A percentile compares a stretch with the other conserved stretches of the same genome.
Conservation (phyloP, 1,140 invertebrate genomes). For the Sitodiplosis mosellana region DNA sequence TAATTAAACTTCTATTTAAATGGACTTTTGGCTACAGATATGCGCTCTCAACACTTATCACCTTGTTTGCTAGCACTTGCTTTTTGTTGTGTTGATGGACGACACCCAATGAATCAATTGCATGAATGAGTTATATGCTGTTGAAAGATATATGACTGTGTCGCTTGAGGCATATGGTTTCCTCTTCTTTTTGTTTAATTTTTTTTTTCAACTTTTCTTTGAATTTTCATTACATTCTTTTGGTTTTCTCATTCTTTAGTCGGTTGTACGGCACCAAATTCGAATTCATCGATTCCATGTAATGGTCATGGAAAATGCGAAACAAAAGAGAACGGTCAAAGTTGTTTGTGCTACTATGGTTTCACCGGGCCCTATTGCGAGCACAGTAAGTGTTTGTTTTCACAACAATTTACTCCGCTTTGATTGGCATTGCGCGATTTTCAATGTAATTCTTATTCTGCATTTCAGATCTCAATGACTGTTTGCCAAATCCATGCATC, state of each 20-base stretch:
- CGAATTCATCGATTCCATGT: constrained; percentile 32
- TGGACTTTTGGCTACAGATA: too few species aligned
- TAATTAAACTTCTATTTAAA: constrained; percentile 8
- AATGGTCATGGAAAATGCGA: constrained; percentile 64
- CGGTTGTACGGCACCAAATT: constrained; percentile 22
- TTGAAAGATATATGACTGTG: too few species aligned
- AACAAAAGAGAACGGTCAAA: constrained; percentile 35
- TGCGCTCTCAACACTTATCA: too few species aligned
- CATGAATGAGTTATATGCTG: too few species aligned
- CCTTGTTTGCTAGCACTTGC: too few species aligned
- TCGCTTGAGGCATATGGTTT: too few species aligned
- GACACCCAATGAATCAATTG: too few species aligned
- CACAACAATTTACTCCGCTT: background rate
- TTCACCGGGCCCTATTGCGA: constrained; percentile 58
- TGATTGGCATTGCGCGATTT: background rate
- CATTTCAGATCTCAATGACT: constrained; percentile 62
- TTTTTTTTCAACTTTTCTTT: too few species aligned
- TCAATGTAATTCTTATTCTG: background rate
- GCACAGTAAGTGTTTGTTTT: constrained; percentile 35
- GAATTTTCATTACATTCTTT: background rate
- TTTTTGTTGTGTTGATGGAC: too few species aligned
- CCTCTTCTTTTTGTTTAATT: too few species aligned
- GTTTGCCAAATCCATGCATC: constrained; percentile 48
- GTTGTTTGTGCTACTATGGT: constrained; percentile 57
- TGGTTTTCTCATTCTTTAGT: constrained; percentile 13